These are phyloP conservation scores for Otolemur garnettii DNA, from an alignment of 2,113 vertebrate species.

Conservation along the genomic window DNA sequence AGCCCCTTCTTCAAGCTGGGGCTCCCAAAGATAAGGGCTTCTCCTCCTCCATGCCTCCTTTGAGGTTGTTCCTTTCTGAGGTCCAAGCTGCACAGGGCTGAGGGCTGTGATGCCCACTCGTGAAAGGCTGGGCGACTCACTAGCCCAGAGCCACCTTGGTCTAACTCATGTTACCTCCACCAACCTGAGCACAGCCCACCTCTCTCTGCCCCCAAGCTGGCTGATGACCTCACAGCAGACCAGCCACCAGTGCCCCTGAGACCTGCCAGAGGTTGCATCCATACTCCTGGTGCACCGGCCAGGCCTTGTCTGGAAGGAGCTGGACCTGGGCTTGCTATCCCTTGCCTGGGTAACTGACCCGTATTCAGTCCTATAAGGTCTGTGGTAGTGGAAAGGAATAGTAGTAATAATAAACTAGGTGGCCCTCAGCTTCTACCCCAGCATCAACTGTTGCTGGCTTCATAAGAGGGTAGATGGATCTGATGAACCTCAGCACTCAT, in stretches of 20 bases:
- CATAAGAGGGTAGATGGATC: fast-evolving
- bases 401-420: not conserved
- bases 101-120: not conserved
- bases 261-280: not conserved
- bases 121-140: not conserved
- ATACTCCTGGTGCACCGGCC: not conserved
- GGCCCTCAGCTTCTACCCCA: not conserved
- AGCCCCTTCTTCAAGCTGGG: not conserved
- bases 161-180: not conserved
- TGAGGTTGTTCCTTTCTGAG: not conserved
- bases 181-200: not conserved
- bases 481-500: not conserved
- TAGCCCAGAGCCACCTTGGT: not conserved
- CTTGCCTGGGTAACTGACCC: not conserved
- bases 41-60: not conserved
- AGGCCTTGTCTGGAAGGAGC: not conserved
- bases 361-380: not conserved
- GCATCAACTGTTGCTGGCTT: too few species aligned
- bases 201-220: not conserved
- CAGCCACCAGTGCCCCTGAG: not conserved
- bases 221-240: not conserved
- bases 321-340: not conserved
- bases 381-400: not conserved
- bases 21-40: not conserved
- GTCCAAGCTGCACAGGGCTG: not conserved